Percentiles rank a stretch among this genome's conserved stretches.
Evolutionary conservation across 92 coral and sea anemone species (phyloP).

Genomic region (Porites lobata): DNA sequence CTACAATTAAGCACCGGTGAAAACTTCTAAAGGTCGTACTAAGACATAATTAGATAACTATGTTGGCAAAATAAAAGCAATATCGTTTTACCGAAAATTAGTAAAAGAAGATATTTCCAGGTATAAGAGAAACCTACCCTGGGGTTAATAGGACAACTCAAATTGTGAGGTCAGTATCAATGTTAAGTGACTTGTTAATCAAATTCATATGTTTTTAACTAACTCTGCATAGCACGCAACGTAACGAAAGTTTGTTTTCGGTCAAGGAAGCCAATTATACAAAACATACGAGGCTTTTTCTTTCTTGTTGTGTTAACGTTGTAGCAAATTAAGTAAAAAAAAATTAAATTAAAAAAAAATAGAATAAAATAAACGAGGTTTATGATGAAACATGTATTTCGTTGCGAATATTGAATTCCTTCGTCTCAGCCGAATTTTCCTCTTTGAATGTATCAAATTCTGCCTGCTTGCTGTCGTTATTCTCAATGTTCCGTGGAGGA

Average conservation of each 20-base stretch:
- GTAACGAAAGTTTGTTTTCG: neutral
- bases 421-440: neutral
- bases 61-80: slow-evolving; percentile 19
- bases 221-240: slow-evolving; percentile 41
- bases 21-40: neutral
- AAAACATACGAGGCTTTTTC: neutral
- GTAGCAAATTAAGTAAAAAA: neutral
- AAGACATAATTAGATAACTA: slow-evolving; percentile 4
- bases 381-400: neutral
- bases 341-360: too few species aligned
- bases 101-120: neutral
- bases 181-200: slow-evolving; percentile 10
- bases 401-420: neutral
- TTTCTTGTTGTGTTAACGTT: neutral
- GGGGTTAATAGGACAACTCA: slow-evolving; percentile 8
- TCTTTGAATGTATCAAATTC: neutral
- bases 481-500: neutral
- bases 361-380: neutral
- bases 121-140: neutral
- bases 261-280: neutral
- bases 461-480: neutral
- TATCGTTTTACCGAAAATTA: slow-evolving; percentile 28
- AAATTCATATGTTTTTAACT: slow-evolving; percentile 17
- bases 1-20: neutral
- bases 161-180: slow-evolving; percentile 9